phyloP scores from a whole-genome alignment of 2,797 vertebrate genomes.

The Chlorospingus semifuscus region DNA sequence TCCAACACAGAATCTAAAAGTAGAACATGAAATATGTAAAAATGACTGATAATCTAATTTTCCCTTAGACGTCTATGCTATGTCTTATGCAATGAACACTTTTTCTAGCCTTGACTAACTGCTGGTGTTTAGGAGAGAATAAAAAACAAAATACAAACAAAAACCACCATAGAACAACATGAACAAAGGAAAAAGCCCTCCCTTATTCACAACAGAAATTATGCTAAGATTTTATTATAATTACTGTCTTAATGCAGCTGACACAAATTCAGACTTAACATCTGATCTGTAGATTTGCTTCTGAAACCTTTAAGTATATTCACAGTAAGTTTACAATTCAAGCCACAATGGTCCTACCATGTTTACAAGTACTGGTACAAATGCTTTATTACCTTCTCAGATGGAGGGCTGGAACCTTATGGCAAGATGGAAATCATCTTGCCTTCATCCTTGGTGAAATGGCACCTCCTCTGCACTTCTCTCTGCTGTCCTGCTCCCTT shows the following conservation, averaged over 20 bases:
- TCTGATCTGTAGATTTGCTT: background rate
- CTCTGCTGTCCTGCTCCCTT: background rate
- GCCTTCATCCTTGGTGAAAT: background rate
- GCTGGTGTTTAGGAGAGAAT: background rate
- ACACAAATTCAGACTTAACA: background rate
- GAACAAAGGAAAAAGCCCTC: background rate
- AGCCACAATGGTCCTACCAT: background rate
- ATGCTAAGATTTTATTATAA: background rate
- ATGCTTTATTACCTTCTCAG: background rate
- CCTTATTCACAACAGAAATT: background rate
- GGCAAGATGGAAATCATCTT: background rate
- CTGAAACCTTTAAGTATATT: background rate
- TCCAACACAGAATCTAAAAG: background rate
- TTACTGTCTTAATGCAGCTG: background rate
- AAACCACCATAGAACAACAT: rapidly evolving
- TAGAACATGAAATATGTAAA: background rate
- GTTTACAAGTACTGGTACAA: background rate
- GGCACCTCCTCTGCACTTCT: background rate
- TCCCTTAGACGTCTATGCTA: background rate
- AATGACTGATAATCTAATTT: background rate
- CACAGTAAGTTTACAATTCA: background rate
- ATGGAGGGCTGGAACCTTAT: background rate
- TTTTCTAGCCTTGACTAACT: background rate
- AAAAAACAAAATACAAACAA: background rate
- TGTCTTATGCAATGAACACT: background rate